Base-by-base conservation (phyloP, 1,140 invertebrate genomes). In the Pectinophora gossypiella region DNA sequence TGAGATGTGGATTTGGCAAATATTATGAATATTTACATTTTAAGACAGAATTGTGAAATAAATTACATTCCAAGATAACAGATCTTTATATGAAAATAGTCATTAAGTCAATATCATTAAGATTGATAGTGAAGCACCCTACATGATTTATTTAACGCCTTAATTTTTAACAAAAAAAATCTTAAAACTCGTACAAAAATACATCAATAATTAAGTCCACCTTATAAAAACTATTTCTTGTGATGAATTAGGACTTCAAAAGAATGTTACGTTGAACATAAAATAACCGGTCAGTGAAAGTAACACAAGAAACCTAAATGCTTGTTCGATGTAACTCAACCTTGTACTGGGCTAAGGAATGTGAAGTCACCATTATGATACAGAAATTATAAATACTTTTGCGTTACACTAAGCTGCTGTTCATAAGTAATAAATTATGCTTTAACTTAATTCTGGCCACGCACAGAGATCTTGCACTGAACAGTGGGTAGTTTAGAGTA, bases 341-440 rank as follows among this genome's bases (percentile, higher is more conserved):
- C 56, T 71, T 70, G 60, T 70, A 72, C 67, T 62, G 20, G 16
- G 22, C 40, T 22, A 68, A 73, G 74, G 70, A 82, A 78, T 75
- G 73, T 80, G 36, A 67, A 66, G 65, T 19, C 59, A 65, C 59
- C 61, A 83, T 85, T 72, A 83, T 78, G 82, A 77, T 84, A 85
- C 82, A 85, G 82, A 85, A 85, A 85, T 84, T 84, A 84, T 83
- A 84, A 83, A 85, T 77, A 83, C 54, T 66, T 66, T 51, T 55
- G 32, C 66, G 56, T 56, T 58, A 60, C 66, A 72, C 42, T 70
- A 68, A 68, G 59, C 68, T 32, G 32, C 45, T 20, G 36, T 43
- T n/a, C n/a, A n/a, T n/a, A n/a, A 27, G 32, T 23, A 54, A 54
- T 65, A 72, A 62, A 48, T 64, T 64, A 71, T 68, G 75, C 73